Evolutionary conservation across 2,888 invertebrate genomes (phyloP).

Genomic region (Petrophora chlorosata): DNA sequence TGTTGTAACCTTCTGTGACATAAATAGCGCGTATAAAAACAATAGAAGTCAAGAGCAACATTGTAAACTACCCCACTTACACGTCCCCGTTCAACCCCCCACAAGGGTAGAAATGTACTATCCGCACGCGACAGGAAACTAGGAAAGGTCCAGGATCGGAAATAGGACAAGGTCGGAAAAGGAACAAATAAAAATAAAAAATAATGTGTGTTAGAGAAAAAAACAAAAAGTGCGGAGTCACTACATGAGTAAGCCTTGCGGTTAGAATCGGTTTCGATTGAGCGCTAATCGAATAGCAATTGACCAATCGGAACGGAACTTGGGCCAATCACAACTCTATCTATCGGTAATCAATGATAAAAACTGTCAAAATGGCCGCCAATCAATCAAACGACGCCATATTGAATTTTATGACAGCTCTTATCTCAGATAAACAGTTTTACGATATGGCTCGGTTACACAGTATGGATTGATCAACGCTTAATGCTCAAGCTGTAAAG

Average conservation of each 20-base stretch:
- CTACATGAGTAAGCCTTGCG: constrained; percentile 36
- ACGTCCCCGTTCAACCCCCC: constrained; percentile 31
- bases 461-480: constrained; percentile 38
- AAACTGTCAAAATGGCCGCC: constrained; percentile 19
- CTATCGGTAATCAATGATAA: constrained; percentile 19
- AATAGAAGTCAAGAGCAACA: constrained; percentile 47
- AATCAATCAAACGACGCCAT: constrained; percentile 17
- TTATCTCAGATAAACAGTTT: constrained; percentile 21
- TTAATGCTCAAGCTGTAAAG: constrained; percentile 26
- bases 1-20: constrained; percentile 28
- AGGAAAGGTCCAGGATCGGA: constrained; percentile 48
- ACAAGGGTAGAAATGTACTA: constrained; percentile 28
- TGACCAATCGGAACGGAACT: constrained; percentile 14
- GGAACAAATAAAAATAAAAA: constrained; percentile 46
- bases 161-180: constrained; percentile 49
- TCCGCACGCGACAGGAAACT: constrained; percentile 49
- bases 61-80: constrained; percentile 23
- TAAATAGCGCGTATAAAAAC: constrained; percentile 57
- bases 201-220: constrained; percentile 40
- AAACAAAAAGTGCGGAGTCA: constrained; percentile 54
- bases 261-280: constrained; percentile 25
- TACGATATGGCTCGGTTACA: constrained; percentile 18
- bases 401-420: constrained; percentile 19
- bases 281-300: constrained; percentile 12
- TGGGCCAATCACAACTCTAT: constrained; percentile 14